Base-by-base conservation (phyloP, 2,888 invertebrate genomes). In the Pristionchus mayeri region DNA sequence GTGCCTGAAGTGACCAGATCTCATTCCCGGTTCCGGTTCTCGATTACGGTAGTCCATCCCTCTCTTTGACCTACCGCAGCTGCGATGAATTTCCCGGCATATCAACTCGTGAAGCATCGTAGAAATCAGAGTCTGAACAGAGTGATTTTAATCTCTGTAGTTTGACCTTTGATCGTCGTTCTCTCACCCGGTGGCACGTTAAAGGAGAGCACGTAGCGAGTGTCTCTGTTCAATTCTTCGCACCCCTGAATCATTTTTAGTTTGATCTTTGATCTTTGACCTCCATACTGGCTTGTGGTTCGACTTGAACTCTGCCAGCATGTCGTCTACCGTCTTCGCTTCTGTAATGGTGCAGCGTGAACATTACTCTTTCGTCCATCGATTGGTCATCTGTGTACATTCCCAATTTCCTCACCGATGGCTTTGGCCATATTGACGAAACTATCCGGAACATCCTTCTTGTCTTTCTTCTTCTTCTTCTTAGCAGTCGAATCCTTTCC, bases 71-170 rank as follows among this genome's bases (percentile, higher is more conserved):
- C 44, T 44, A 80, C 80, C 54, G 80, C 37, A 37, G 40, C 80
- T 16, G 80, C 80, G 57, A 57, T 57, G 54, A 80, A 80, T 40
- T 80, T 80, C 80, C 80, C 4, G 80, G 80, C 54, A 80, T 37
- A 24, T 80, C 80, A 13, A 80, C 80, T 24, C 54, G 30, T 11
- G 37, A 44, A 4, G 80, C 80, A 57, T 80, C 80, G 57, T 80
- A 80, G 80, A 80, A 80, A 30, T 78, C 76, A 34, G 40, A 30
- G 18, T 78, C 71, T 71, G 44, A 37, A 71, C n/a, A 3, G 16
- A n/a, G n/a, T n/a, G n/a, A 13, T 18, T 54, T 54, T 54, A 54
- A 54, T 54, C 54, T 16, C 21, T 54, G 11, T 21, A 54, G 21
- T 54, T 44, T 71, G 71, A 40, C 40, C 71, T 71, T 71, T 71